Evolutionary conservation across 1,140 invertebrate species (phyloP).

Genomic region (Gryon sp.): DNA sequence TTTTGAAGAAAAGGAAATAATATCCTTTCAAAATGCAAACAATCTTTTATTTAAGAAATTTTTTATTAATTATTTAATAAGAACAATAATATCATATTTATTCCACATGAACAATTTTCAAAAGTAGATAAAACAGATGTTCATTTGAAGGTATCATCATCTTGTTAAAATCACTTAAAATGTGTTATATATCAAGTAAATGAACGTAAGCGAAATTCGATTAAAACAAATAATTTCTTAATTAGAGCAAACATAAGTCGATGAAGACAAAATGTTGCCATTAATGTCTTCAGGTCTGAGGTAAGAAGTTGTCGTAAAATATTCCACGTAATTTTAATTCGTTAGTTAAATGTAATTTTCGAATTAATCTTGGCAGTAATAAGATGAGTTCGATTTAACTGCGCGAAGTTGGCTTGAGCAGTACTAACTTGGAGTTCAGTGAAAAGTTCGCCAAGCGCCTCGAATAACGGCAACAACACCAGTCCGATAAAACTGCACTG

Average conservation of each 20-base stretch:
- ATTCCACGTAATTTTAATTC: conserved; percentile 27
- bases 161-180: no score
- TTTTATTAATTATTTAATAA: no score
- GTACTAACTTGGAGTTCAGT: conserved; percentile 83
- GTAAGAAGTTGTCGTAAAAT: conserved; percentile 2
- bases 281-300: background rate
- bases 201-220: no score
- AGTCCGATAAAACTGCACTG: conserved; percentile 93
- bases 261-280: background rate
- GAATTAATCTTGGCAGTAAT: conserved; percentile 38
- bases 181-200: no score
- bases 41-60: no score
- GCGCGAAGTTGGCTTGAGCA: conserved; percentile 1
- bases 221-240: conserved; percentile 1
- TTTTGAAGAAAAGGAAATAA: no score
- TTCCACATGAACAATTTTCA: no score
- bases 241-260: background rate
- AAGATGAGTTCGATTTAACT: conserved; percentile 42
- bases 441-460: conserved; percentile 86
- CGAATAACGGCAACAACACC: conserved; percentile 89
- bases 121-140: no score
- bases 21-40: no score
- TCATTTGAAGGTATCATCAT: no score
- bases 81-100: no score
- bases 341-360: conserved; percentile 28